These are phyloP conservation scores for Lagodon rhomboides DNA, from an alignment of 2,797 vertebrate genomes.

Conservation along the genomic window DNA sequence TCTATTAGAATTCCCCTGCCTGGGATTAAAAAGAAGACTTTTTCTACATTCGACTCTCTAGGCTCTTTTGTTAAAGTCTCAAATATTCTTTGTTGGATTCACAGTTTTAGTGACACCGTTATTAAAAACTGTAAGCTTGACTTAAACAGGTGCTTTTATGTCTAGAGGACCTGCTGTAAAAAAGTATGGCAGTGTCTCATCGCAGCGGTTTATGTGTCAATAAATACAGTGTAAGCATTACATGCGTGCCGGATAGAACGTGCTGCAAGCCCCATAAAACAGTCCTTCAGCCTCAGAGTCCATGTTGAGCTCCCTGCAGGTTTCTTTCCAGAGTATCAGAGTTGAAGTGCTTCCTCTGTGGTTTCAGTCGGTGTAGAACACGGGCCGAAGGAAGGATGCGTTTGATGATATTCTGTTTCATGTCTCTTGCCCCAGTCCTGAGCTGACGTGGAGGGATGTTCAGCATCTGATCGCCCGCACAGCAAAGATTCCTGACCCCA, in stretches of 20 bases:
- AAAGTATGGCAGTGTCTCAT: constrained; percentile 61
- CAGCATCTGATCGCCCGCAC: constrained; percentile 87
- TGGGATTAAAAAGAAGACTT: constrained; percentile 81
- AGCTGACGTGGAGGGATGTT: constrained; percentile 86
- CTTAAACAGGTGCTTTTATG: constrained; percentile 76
- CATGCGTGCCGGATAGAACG: constrained; percentile 47
- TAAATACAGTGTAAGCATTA: constrained; percentile 63
- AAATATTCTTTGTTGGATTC: constrained; percentile 83
- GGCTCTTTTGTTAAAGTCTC: constrained; percentile 81
- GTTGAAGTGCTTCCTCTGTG: constrained; percentile 73
- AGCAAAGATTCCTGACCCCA: constrained; percentile 84
- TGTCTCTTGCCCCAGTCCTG: constrained; percentile 81
- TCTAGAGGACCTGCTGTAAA: constrained; percentile 68
- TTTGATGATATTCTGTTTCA: constrained; percentile 79
- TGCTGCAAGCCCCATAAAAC: constrained; percentile 42
- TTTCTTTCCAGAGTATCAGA: constrained; percentile 63
- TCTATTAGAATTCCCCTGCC: constrained; percentile 84
- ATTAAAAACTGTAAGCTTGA: constrained; percentile 77
- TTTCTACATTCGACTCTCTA: constrained; percentile 78
- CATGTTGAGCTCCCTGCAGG: constrained; percentile 54
- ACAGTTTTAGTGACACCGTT: constrained; percentile 76
- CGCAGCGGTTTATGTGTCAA: constrained; percentile 67
- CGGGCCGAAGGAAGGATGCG: constrained; percentile 46
- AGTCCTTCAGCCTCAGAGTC: constrained; percentile 35
- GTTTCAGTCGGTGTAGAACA: constrained; percentile 70